Base-by-base conservation (phyloP, 2,113 vertebrate species). In the Paralichthys olivaceus region DNA sequence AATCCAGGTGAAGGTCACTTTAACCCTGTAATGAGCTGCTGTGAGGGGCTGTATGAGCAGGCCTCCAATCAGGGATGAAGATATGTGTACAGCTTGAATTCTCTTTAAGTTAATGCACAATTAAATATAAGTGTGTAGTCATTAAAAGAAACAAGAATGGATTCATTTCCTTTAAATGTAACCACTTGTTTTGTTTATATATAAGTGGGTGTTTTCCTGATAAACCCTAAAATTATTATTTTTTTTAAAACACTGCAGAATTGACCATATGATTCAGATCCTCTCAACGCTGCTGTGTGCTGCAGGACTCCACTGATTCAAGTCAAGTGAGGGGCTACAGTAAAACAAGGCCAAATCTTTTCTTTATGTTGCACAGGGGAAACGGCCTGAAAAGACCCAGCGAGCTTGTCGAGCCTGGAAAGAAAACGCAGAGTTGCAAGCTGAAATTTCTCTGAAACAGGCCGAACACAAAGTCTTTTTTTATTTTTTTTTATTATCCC, bases 1-100 rank as follows among this genome's bases (percentile, higher is more conserved):
- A 26, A 79, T 77, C 57, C 72, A 72, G 71, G 58, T 89, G 80
- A 85, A 87, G 86, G 84, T 89, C 87, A 83, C 51, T 75, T 81
- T 79, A 57, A 54, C 47, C 64, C 64, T 68, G 26, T 80, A 90
- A 91, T 78, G 77, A 87, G 77, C 86, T 74, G 47, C 77, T 65
- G 69, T 49, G 84, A 63, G 84, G 73, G 72, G 81, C 62, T 70
- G 57, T 74, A 62, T 78, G 40, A 72, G 66, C 65, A 56, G 40
- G 67, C 47, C 67, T 43, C 32, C 26, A 77, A 47, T 60, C 54
- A 67, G 64, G 49, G 49, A 65, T 68, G 70, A 11, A 29, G 51
- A 61, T 40, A 71, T 26, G 37, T 55, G 54, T 37, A n/a, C 2
- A 14, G 25, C 23, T 7, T 17, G n/a, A 72, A 60, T 79, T 47